phyloP scores from a whole-genome alignment of 2,797 vertebrate genomes.

The Triplophysa bombifrons region DNA sequence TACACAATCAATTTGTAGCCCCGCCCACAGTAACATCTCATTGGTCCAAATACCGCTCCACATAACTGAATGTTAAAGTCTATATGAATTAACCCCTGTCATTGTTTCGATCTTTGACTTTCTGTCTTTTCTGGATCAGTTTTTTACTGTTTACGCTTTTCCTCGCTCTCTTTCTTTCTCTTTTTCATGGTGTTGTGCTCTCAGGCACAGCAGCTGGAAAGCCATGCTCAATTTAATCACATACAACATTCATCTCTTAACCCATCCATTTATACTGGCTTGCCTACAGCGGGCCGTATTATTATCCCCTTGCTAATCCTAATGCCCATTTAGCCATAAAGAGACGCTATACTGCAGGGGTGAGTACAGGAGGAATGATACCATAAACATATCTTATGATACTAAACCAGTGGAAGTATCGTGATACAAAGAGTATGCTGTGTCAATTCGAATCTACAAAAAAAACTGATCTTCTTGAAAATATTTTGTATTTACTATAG shows the following conservation, averaged over 20 bases:
- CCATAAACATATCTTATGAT: too few relatives aligned
- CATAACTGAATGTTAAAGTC: not conserved
- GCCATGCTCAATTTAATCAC: slow-evolving; percentile 41
- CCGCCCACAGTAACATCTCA: not conserved
- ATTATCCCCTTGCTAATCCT: slow-evolving; percentile 46
- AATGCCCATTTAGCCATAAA: slow-evolving; percentile 47
- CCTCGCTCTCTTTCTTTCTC: slow-evolving; percentile 1
- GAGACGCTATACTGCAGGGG: slow-evolving; percentile 15
- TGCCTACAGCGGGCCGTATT: slow-evolving; percentile 38
- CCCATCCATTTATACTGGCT: slow-evolving; percentile 30
- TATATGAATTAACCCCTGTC: too few relatives aligned
- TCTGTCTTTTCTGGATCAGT: not conserved
- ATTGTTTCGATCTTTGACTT: not conserved
- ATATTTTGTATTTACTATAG: too few relatives aligned
- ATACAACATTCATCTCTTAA: slow-evolving; percentile 39
- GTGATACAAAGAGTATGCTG: too few relatives aligned
- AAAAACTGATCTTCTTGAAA: too few relatives aligned
- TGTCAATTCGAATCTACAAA: too few relatives aligned
- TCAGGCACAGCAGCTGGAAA: slow-evolving; percentile 30
- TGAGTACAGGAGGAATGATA: slow-evolving; percentile 7
- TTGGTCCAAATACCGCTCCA: not conserved
- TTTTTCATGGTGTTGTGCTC: slow-evolving; percentile 9
- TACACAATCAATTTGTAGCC: not conserved
- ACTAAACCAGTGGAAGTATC: too few relatives aligned
- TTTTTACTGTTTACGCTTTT: not conserved